A percentile compares a stretch with the other conserved stretches of the same genome.
These are phyloP conservation scores for Macaria notata DNA, from an alignment of 2,888 invertebrate genomes.

Conservation along the genomic window DNA sequence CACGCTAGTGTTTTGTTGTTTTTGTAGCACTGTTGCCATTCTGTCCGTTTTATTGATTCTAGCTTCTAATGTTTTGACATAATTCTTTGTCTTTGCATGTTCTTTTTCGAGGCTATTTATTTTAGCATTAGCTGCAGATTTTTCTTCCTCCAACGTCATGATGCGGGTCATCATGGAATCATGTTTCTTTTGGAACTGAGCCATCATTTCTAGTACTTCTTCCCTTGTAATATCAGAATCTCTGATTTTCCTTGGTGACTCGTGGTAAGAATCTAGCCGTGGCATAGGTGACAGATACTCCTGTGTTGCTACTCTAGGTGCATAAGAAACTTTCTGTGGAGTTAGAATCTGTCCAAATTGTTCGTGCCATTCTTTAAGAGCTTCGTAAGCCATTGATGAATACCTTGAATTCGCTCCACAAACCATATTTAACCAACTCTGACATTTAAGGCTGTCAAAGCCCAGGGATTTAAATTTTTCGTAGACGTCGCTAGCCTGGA, in stretches of 20 bases:
- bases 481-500: conserved; percentile 5
- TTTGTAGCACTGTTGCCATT: not conserved
- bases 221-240: not conserved
- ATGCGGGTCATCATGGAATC: conserved; percentile 1
- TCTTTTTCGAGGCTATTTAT: conserved; percentile 4
- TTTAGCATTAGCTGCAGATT: not conserved
- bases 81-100: not conserved
- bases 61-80: conserved; percentile 1
- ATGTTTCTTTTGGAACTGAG: conserved; percentile 4
- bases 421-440: not conserved
- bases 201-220: conserved; percentile 9
- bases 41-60: conserved; percentile 1
- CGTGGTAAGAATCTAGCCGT: not conserved
- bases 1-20: not conserved
- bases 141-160: conserved; percentile 1
- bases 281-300: not conserved
- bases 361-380: not conserved
- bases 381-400: not conserved
- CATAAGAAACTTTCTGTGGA: not conserved
- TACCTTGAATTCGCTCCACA: conserved; percentile 1
- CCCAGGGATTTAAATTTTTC: not conserved
- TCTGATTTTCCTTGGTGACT: not conserved
- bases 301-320: not conserved
- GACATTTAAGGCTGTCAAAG: not conserved
- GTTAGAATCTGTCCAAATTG: not conserved